phyloP scores from a whole-genome alignment of 2,888 invertebrate species.

The Pammene aurita region DNA sequence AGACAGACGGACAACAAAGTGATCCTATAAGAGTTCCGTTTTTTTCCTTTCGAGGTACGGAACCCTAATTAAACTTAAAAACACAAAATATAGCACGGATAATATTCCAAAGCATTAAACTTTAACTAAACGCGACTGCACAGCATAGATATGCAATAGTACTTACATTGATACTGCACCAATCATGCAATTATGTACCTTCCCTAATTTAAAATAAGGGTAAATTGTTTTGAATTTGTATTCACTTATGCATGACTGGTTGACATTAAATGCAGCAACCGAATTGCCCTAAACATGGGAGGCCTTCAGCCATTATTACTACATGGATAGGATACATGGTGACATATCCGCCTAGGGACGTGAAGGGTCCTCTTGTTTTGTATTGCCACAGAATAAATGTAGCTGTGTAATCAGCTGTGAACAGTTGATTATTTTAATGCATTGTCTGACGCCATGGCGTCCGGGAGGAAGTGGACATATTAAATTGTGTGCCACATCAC shows the following conservation, averaged over 20 bases:
- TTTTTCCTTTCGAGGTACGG: no score
- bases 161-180: neutral
- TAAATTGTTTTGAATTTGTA: neutral
- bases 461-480: conserved; percentile 46
- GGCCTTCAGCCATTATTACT: neutral
- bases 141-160: no score
- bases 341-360: no score
- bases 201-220: conserved; percentile 1
- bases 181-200: conserved; percentile 5
- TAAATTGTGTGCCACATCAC: conserved; percentile 45
- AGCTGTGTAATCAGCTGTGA: conserved; percentile 69
- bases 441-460: conserved; percentile 49
- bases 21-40: no score
- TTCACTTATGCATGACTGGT: conserved; percentile 2
- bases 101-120: no score
- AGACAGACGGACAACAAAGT: no score
- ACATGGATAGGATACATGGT: neutral
- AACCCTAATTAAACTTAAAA: no score
- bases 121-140: no score
- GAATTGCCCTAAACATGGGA: neutral
- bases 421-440: conserved; percentile 59
- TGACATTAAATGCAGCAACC: neutral
- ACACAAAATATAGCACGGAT: no score
- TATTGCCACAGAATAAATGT: conserved; percentile 49
- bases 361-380: neutral